Base-by-base conservation (phyloP, 2,888 invertebrate species). In the Polydrusus cervinus region DNA sequence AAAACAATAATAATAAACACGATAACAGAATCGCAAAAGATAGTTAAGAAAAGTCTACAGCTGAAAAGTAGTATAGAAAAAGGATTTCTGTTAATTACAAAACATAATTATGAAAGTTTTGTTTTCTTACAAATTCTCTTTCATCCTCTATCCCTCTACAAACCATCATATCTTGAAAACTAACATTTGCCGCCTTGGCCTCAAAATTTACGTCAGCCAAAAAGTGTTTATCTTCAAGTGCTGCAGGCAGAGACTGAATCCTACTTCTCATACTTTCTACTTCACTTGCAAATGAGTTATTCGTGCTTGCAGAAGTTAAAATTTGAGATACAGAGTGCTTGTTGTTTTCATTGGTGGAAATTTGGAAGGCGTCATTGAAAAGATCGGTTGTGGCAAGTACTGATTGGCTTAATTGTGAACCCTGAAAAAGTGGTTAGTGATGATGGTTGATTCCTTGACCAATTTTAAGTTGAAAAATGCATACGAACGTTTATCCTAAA, bases 181-280 rank as follows among this genome's bases (percentile, higher is more conserved):
- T 68, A 0, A 30, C 30, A 43, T 30, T 68, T 57, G 43, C 40
- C 3, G 20, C 43, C 30, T 57, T 57, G n/a, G 2, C 16, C 8
- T 30, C 20, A 7, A 45, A n/a, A 11, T 38, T 38, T 14, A 66
- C 2, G 20, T 53, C 20, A 2, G 9, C 7, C 13, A 65, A 18
- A 66, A 66, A 18, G 10, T 49, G 34, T 11, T 14, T 65, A 11
- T 68, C 53, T 18, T 68, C 55, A 13, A 68, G 40, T 16, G 68
- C 49, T 6, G 18, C 61, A 1, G 74, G 74, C n/a, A 74, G n/a
- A 3, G 74, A 74, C 34, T 70, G 69, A 18, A 74, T 70, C 55
- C 69, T 16, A 55, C 61, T 25, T 14, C 70, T 53, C 9, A 64
- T 38, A 18, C 18, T 51, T 53, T 40, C 57, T 11, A 74, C 13